These are phyloP conservation scores for Taxidea taxus DNA, from an alignment of 2,113 vertebrate genomes.

Conservation along the genomic window DNA sequence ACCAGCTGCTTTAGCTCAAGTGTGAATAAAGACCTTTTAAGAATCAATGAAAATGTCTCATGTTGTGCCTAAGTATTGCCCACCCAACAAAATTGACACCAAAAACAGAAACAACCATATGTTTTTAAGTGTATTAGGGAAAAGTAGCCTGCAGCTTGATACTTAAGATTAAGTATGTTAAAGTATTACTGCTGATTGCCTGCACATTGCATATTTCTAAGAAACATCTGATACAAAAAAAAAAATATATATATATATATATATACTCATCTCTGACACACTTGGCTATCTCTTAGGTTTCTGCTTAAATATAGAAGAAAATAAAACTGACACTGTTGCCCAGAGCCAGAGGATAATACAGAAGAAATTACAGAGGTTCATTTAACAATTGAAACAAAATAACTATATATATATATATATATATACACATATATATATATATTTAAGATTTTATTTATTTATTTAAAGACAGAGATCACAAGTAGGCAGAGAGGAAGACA, in stretches of 20 bases:
- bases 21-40: constrained; percentile 87
- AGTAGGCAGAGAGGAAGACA: no score
- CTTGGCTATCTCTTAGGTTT: constrained; percentile 15
- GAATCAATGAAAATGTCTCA: constrained; percentile 82
- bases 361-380: constrained; percentile 46
- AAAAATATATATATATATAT: not conserved
- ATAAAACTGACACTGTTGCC: constrained; percentile 48
- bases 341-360: constrained; percentile 44
- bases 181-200: constrained; percentile 55
- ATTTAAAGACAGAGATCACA: no score
- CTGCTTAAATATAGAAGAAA: constrained; percentile 59
- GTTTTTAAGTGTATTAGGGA: constrained; percentile 76
- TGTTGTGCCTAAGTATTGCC: constrained; percentile 80
- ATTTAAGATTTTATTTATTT: no score
- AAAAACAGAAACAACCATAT: constrained; percentile 82
- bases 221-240: constrained; percentile 8
- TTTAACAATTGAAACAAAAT: constrained; percentile 76
- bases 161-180: constrained; percentile 69
- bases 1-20: constrained; percentile 87
- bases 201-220: constrained; percentile 41
- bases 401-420: constrained; percentile 65
- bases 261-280: not conserved
- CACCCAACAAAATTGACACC: constrained; percentile 79
- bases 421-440: no score
- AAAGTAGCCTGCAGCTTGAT: constrained; percentile 64